These are phyloP conservation scores for Chrysochloris asiatica DNA, from an alignment of 2,113 vertebrate species.

Conservation along the genomic window DNA sequence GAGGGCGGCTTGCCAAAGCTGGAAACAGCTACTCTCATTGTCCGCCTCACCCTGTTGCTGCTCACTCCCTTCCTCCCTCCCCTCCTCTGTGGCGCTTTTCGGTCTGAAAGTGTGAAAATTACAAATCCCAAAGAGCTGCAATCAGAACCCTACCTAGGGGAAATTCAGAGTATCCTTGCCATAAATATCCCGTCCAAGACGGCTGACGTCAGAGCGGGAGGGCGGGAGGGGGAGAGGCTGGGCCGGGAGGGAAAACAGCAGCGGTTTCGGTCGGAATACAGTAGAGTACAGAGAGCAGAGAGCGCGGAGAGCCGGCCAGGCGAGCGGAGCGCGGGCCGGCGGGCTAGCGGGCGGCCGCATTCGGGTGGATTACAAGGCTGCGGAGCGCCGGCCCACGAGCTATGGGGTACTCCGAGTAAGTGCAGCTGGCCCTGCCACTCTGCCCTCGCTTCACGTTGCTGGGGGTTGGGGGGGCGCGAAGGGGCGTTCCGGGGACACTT, in stretches of 20 bases:
- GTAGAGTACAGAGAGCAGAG: slow-evolving; percentile 46
- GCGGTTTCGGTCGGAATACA: slow-evolving; percentile 57
- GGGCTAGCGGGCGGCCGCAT: slow-evolving; percentile 8
- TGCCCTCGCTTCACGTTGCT: not conserved
- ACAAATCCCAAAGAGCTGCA: slow-evolving; percentile 64
- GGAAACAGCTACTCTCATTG: slow-evolving; percentile 56
- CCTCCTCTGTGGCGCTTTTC: slow-evolving; percentile 43
- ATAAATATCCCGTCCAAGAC: slow-evolving; percentile 82
- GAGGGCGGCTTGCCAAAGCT: slow-evolving; percentile 56
- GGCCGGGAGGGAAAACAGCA: slow-evolving; percentile 81
- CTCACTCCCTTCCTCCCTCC: not conserved
- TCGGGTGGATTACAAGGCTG: slow-evolving; percentile 76
- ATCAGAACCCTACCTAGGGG: slow-evolving; percentile 80
- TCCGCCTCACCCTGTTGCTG: slow-evolving; percentile 33
- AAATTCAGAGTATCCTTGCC: slow-evolving; percentile 78
- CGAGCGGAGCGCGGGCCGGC: slow-evolving; percentile 34
- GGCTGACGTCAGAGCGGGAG: slow-evolving; percentile 85
- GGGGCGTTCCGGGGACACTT: not conserved
- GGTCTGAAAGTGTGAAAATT: slow-evolving; percentile 72
- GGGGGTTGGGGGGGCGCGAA: not conserved
- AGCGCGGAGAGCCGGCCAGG: too few relatives aligned
- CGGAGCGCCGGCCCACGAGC: slow-evolving; percentile 49
- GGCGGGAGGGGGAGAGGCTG: slow-evolving; percentile 59
- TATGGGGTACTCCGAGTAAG: slow-evolving; percentile 72
- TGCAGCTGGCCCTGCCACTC: slow-evolving; percentile 57